phyloP scores from a whole-genome alignment of 2,113 vertebrate genomes.

The Trematocara marginatum region DNA sequence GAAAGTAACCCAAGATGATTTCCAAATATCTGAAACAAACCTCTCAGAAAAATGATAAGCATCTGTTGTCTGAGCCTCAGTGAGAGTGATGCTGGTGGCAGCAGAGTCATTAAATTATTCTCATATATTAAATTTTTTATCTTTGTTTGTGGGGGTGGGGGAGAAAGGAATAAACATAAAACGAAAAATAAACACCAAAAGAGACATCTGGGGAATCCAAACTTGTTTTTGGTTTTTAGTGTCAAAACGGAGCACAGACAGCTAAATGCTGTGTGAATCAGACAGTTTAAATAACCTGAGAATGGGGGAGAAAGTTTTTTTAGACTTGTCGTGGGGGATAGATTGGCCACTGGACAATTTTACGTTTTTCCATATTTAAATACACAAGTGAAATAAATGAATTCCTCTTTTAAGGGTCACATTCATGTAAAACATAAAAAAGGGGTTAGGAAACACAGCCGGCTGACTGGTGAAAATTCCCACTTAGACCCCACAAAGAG shows the following conservation, averaged over 20 bases:
- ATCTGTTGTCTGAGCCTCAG: background rate
- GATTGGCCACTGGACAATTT: background rate
- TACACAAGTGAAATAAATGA: background rate
- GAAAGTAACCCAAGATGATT: conserved; percentile 65
- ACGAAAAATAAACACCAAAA: conserved; percentile 5
- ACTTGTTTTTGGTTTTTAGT: conserved; percentile 38
- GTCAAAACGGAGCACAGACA: background rate
- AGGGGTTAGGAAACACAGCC: background rate
- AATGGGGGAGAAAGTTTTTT: background rate
- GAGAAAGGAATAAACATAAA: background rate
- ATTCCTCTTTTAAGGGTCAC: conserved; percentile 11
- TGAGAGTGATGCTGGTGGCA: background rate
- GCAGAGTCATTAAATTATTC: background rate
- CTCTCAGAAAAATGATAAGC: background rate
- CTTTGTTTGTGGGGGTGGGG: background rate
- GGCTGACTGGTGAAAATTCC: background rate
- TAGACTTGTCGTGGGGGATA: background rate
- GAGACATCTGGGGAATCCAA: conserved; percentile 17
- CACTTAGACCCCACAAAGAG: background rate
- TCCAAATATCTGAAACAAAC: background rate
- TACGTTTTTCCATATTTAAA: background rate
- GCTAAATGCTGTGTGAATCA: background rate
- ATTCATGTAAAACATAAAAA: conserved; percentile 3
- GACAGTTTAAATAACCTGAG: conserved; percentile 43
- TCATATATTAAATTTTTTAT: background rate